A percentile compares a stretch with the other conserved stretches of the same genome.
These are phyloP conservation scores for Halcyon senegalensis DNA, from an alignment of 2,113 vertebrate genomes.

Conservation along the genomic window DNA sequence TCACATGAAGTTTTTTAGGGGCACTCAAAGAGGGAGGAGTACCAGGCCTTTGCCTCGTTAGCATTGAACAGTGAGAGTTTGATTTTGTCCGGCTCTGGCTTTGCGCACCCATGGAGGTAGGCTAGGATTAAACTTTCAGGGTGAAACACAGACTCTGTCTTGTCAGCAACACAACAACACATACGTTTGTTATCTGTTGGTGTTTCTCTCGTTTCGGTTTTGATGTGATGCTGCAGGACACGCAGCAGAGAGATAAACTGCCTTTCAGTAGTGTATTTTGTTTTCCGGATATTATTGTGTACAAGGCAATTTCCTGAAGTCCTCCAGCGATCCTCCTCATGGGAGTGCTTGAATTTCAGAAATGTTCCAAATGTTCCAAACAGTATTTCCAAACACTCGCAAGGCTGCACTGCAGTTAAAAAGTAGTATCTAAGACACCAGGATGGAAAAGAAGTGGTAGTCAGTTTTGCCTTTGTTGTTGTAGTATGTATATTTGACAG, in stretches of 20 bases:
- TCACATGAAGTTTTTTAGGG: neutral
- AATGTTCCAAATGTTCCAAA: neutral
- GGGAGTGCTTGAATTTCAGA: neutral
- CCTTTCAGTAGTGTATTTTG: neutral
- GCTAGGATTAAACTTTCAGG: neutral
- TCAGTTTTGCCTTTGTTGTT: neutral
- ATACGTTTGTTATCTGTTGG: neutral
- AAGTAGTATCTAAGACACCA: neutral
- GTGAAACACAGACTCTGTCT: neutral
- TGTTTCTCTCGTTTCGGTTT: neutral
- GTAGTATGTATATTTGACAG: neutral
- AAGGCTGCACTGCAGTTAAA: neutral
- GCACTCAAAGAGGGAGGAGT: neutral
- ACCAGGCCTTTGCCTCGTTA: neutral
- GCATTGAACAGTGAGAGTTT: neutral
- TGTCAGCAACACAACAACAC: neutral
- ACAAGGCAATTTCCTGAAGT: neutral
- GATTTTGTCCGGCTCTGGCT: neutral
- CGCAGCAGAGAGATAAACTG: neutral
- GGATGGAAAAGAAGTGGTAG: neutral
- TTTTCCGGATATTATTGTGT: neutral
- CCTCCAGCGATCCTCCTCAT: neutral
- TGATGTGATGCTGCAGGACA: neutral
- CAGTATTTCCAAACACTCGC: neutral
- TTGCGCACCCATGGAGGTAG: fast-evolving